Percentiles rank a stretch among this genome's conserved stretches.
These are phyloP conservation scores for Pelusios castaneus DNA, from an alignment of 2,113 vertebrate genomes.

Conservation along the genomic window DNA sequence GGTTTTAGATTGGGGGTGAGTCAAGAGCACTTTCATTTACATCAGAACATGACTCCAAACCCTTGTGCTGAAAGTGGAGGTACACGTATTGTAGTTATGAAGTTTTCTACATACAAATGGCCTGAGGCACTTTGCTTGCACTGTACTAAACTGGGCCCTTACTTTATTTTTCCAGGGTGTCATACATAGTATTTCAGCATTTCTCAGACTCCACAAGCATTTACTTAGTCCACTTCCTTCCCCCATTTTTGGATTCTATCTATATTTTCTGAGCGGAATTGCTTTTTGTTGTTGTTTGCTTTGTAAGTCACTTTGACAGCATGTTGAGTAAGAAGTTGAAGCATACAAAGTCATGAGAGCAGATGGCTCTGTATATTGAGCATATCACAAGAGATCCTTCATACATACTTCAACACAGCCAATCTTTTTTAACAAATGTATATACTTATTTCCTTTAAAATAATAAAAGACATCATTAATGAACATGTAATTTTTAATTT, in stretches of 20 bases:
- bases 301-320: fast-evolving
- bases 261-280: neutral
- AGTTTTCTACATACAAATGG: fast-evolving
- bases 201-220: neutral
- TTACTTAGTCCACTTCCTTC: neutral
- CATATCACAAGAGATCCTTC: neutral
- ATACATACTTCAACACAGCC: neutral
- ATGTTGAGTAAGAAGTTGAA: neutral
- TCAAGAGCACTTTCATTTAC: neutral
- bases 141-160: neutral
- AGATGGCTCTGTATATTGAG: neutral
- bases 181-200: neutral
- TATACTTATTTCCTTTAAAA: neutral
- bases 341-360: neutral
- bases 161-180: fast-evolving
- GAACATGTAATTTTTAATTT: fast-evolving
- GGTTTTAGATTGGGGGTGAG: neutral
- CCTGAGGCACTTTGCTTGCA: neutral
- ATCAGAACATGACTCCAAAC: neutral
- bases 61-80: neutral
- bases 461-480: neutral
- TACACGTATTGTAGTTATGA: neutral
- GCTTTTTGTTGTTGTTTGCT: neutral
- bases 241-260: neutral
- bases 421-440: neutral